Evolutionary conservation across 1,140 invertebrate genomes (phyloP), one percentile per base, ranked within the genome.

Genomic region (Drosophila takahashii): DNA sequence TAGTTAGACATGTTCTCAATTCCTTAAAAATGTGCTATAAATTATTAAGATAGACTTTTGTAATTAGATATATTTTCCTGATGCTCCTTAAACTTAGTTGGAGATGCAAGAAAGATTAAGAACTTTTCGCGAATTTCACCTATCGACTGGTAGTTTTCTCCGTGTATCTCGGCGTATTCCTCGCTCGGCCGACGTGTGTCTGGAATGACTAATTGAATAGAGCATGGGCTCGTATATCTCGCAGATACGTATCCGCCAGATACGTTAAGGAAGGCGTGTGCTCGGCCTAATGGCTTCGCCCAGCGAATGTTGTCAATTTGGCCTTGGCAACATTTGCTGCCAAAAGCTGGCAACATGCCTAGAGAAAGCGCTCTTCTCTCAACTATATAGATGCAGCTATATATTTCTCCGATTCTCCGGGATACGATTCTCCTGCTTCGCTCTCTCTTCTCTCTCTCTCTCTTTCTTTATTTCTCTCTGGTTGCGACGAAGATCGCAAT

Each of bases 201-300:
- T 74, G 77, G 67, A 75, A 79, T 83, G 70, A 66, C 65, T 81
- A 83, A 87, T 86, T 81, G 79, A 81, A 71, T 48, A 51, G 45
- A 15, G 51, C 27, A 15, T 65, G 45, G 45, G 18, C 59, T 67
- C 64, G 44, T 44, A 56, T 75, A 64, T 74, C 52, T 53, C 15
- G 36, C 39, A 56, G 50, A 75, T 74, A 50, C 50, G 27, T 69
- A 70, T 70, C 66, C 18, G 65, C 50, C 16, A 57, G 67, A 71
- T 71, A 69, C 41, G 64, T 53, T 57, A 50, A 36, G 53, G 54
- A 51, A 74, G 70, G 59, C 69, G 51, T 61, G 67, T 60, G 54
- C 42, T 45, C 44, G 47, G 48, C 32, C 67, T 62, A 62, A 62
- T 62, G 53, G 59, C 59, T 59, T 32, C 13, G 69, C 72, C 58